Conservation (phyloP, 2,113 vertebrate species). For the Cyanoliseus patagonus region DNA sequence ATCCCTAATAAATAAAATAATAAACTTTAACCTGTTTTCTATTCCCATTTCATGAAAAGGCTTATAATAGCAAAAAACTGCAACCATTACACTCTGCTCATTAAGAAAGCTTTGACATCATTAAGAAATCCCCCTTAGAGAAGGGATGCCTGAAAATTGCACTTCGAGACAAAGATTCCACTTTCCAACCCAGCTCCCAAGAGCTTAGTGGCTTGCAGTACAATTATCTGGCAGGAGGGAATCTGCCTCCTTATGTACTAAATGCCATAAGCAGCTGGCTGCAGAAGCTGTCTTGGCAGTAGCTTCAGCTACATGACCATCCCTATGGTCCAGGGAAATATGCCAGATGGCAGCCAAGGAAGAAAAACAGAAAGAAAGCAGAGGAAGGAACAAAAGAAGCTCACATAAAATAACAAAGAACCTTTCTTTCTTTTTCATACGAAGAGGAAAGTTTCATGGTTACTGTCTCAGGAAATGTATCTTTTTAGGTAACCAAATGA, state of each 20-base stretch:
- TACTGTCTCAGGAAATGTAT: neutral
- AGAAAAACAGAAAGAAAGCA: conserved; percentile 16
- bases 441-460: neutral
- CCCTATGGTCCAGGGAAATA: conserved; percentile 19
- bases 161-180: neutral
- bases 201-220: neutral
- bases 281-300: conserved; percentile 29
- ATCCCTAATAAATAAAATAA: neutral
- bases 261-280: conserved; percentile 7
- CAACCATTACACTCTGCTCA: neutral
- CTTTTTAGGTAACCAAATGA: neutral
- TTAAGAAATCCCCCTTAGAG: neutral
- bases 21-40: neutral
- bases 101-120: neutral
- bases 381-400: neutral
- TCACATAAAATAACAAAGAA: neutral
- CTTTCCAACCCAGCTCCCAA: neutral
- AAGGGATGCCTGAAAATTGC: neutral
- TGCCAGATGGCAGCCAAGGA: conserved; percentile 33
- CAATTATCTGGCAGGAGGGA: neutral
- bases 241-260: neutral
- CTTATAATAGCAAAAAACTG: neutral
- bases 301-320: conserved; percentile 30
- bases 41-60: neutral
- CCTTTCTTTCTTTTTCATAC: neutral